Evolutionary conservation across 2,113 vertebrate species (phyloP).

Genomic region (Apeltes quadracus): DNA sequence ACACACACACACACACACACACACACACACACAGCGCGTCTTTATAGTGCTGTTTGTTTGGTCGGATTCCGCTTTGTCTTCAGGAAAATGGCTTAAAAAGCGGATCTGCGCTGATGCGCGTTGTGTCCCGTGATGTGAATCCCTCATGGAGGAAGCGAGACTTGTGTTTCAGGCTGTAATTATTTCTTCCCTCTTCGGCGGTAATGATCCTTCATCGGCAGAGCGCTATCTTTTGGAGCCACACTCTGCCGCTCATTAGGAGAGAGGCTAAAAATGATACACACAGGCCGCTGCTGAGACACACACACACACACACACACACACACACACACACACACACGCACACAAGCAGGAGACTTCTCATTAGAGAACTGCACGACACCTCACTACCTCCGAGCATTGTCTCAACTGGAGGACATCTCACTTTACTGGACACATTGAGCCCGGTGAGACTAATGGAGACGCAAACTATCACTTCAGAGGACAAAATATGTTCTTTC

Average conservation of each 20-base stretch:
- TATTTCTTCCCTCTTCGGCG: conserved; percentile 51
- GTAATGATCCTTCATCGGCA: conserved; percentile 56
- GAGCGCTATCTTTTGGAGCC: conserved; percentile 37
- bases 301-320: conserved; percentile 25
- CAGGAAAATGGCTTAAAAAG: conserved; percentile 8
- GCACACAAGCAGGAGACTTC: conserved; percentile 34
- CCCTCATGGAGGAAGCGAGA: conserved; percentile 29
- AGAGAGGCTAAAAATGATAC: conserved; percentile 59
- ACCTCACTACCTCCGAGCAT: conserved; percentile 29
- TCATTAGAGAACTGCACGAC: conserved; percentile 49
- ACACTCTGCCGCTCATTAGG: conserved; percentile 58
- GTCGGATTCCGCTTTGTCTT: conserved; percentile 21
- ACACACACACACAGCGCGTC: conserved; percentile 22
- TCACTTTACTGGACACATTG: conserved; percentile 25
- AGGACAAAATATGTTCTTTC: background rate
- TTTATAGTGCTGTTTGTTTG: background rate
- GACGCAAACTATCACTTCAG: background rate
- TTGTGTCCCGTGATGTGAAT: conserved; percentile 39
- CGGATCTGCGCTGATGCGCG: conserved; percentile 19
- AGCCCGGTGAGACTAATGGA: background rate
- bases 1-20: too few species aligned
- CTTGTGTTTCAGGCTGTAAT: conserved; percentile 36
- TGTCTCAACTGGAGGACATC: conserved; percentile 38
- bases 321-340: conserved; percentile 25
- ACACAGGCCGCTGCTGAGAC: conserved; percentile 39